Base-by-base conservation (phyloP, 2,113 vertebrate species). In the Hucho hucho region DNA sequence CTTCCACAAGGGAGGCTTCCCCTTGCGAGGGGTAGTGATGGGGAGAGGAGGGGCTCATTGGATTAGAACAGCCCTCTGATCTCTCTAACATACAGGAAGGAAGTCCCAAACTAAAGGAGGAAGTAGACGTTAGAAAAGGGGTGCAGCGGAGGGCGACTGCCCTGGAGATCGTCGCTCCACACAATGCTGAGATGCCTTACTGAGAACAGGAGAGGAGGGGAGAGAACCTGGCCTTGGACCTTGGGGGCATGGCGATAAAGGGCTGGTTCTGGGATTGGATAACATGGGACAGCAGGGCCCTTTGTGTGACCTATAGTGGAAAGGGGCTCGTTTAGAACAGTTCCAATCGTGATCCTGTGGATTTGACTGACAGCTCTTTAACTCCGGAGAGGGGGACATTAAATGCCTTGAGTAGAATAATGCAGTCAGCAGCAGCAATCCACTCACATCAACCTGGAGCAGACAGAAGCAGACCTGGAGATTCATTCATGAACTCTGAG, bases 121-220 rank as follows among this genome's bases (percentile, higher is more conserved):
- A 75, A 66, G 64, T 67, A 72, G 72, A 81, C 28, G 28, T 28
- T 28, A 28, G 56, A 73, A 75, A 46, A 65, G 67, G 64, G 73
- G 69, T 68, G 70, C 58, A 53, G 49, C 73, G 67, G 75, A 69
- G 74, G 78, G 66, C 49, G 53, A 47, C 61, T 80, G 26, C 24
- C 7, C 53, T 24, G 73, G 69, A 73, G 28, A 28, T 29, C 46
- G 53, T 76, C 84, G 75, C 73, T 85, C 74, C 80, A 79, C 73
- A 80, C 80, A 75, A 83, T 64, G 86, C 82, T 83, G 77, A 88
- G 81, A 89, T 92, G 92, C 91, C 88, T 93, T 92, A 93, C 81
- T 79, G 81, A 90, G 82, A 78, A 76, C 53, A 80, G 29, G 24
- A 64, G 70, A 79, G 65, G 61, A 69, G 59, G 5, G 77, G 28